Evolutionary conservation across 2,888 invertebrate species (phyloP).

Genomic region (Catocala sponsa): DNA sequence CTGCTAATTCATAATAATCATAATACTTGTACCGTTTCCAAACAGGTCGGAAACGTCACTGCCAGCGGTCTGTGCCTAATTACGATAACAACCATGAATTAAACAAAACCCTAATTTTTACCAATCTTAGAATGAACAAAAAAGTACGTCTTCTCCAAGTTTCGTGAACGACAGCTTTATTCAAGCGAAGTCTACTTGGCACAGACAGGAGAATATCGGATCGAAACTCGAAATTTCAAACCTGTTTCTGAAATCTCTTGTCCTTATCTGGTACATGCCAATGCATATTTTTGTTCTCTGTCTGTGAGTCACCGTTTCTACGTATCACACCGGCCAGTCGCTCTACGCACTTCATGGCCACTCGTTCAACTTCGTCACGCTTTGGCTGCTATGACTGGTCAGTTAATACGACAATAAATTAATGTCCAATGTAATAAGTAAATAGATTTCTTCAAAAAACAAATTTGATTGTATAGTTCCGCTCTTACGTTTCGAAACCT

Average conservation of each 20-base stretch:
- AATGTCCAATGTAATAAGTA: conserved; percentile 78
- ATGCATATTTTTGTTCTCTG: conserved; percentile 73
- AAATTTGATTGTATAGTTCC: conserved; percentile 52
- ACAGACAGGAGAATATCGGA: conserved; percentile 86
- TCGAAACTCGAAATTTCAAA: conserved; percentile 87
- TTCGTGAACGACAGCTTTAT: conserved; percentile 74
- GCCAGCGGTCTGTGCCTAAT: conserved; percentile 52
- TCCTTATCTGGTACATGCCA: conserved; percentile 70
- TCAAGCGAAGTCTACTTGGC: conserved; percentile 79
- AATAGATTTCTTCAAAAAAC: conserved; percentile 68
- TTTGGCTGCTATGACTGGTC: conserved; percentile 80
- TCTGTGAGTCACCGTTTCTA: conserved; percentile 86
- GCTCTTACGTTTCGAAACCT: conserved; percentile 58
- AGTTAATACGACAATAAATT: conserved; percentile 83
- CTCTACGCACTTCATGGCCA: conserved; percentile 87
- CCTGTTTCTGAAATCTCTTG: conserved; percentile 77
- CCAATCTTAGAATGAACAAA: conserved; percentile 52
- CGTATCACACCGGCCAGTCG: conserved; percentile 77
- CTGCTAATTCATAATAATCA: conserved; percentile 62
- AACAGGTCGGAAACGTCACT: conserved; percentile 44
- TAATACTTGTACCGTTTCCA: conserved; percentile 24
- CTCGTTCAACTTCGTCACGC: conserved; percentile 85
- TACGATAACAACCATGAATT: conserved; percentile 53
- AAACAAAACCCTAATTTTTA: conserved; percentile 56
- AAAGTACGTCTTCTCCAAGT: conserved; percentile 53